phyloP scores from a whole-genome alignment of 2,797 vertebrate genomes.

The Malacoraja senta region DNA sequence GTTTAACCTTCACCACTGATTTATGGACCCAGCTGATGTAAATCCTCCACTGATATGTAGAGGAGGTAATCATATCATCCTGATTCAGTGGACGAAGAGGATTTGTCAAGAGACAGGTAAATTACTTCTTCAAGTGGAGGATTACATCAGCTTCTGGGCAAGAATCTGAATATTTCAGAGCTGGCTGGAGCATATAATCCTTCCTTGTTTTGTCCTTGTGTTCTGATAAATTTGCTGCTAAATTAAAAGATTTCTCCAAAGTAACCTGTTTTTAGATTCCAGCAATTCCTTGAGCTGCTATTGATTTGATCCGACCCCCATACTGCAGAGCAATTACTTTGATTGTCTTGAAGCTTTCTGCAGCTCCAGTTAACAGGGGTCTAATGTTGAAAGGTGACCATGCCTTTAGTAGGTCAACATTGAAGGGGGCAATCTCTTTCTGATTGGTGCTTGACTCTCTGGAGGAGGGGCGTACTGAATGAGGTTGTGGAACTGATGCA shows the following conservation, averaged over 20 bases:
- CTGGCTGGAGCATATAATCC: neutral
- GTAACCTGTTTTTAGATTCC: neutral
- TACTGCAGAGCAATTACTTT: neutral
- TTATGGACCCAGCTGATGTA: neutral
- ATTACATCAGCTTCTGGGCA: neutral
- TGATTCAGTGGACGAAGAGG: neutral
- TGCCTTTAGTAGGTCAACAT: neutral
- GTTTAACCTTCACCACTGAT: neutral
- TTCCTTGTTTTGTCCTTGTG: neutral
- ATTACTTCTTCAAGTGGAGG: too few species aligned
- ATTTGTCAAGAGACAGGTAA: neutral
- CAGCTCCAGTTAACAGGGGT: neutral
- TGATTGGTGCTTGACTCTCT: neutral
- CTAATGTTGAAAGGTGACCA: too few species aligned
- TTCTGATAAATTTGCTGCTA: constrained; percentile 1
- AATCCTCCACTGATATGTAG: neutral
- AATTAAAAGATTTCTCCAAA: neutral
- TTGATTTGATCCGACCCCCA: neutral
- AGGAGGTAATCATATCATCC: neutral
- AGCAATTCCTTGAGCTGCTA: neutral
- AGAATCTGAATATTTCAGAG: neutral
- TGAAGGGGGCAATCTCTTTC: neutral
- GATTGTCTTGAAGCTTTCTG: neutral
- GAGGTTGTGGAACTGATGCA: neutral
- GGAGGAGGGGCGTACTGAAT: neutral